Evolutionary conservation across 2,888 invertebrate species (phyloP).

Genomic region (Cremastinae sp.): DNA sequence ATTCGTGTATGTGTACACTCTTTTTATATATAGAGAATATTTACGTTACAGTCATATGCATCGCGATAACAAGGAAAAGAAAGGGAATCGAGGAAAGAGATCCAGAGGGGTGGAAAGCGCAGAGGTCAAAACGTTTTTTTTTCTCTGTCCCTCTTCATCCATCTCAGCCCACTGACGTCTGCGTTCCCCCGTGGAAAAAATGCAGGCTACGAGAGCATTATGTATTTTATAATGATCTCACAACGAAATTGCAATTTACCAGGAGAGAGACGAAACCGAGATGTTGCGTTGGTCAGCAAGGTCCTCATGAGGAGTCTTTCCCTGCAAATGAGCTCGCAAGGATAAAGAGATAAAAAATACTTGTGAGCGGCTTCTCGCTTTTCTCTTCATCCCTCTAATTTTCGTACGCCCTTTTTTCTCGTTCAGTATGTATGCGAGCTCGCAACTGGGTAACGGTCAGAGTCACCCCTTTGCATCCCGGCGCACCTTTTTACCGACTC

Average conservation of each 20-base stretch:
- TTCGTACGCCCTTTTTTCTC: slow-evolving; percentile 7
- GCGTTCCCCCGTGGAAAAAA: slow-evolving; percentile 12
- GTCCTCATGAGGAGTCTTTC: not conserved
- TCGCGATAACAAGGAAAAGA: not conserved
- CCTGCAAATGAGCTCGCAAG: slow-evolving; percentile 15
- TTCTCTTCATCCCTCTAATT: slow-evolving; percentile 3
- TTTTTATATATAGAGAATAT: slow-evolving; percentile 17
- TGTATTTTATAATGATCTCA: slow-evolving; percentile 80
- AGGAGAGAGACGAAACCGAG: slow-evolving; percentile 58
- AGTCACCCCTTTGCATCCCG: not conserved
- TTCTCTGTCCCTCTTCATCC: slow-evolving; percentile 32
- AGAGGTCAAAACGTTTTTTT: slow-evolving; percentile 5
- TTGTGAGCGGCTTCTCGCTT: slow-evolving; percentile 7
- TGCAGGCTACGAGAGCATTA: slow-evolving; percentile 70
- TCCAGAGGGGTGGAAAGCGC: no score
- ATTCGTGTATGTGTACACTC: slow-evolving; percentile 28
- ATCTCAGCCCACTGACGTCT: not conserved
- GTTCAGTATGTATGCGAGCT: slow-evolving; percentile 8
- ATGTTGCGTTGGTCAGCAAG: slow-evolving; percentile 66
- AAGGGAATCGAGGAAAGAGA: slow-evolving; percentile 1
- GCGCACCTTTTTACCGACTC: no score
- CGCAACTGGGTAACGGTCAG: slow-evolving; percentile 16
- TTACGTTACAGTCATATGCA: slow-evolving; percentile 39
- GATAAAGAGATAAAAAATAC: slow-evolving; percentile 25
- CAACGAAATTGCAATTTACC: slow-evolving; percentile 79